phyloP scores from a whole-genome alignment of 1,140 invertebrate genomes.

The Apis dorsata region DNA sequence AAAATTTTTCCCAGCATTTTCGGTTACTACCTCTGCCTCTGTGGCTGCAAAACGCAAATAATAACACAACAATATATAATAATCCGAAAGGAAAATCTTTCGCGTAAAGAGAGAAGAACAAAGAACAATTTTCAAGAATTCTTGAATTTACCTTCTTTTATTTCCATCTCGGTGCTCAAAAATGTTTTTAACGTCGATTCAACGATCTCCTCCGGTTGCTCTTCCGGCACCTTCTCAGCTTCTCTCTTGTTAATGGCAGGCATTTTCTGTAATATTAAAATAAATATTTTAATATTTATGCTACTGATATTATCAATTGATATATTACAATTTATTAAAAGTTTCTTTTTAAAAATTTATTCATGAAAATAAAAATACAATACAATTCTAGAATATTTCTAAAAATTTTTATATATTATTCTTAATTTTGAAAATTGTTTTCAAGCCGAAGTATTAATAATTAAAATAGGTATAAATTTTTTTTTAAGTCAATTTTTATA shows the following conservation, averaged over 20 bases:
- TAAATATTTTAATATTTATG: too few relatives aligned
- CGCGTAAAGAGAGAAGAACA: too few relatives aligned
- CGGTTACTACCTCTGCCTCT: conserved; percentile 53
- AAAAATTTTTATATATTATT: too few relatives aligned
- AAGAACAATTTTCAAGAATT: background rate
- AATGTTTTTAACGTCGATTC: conserved; percentile 53
- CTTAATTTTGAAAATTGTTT: too few relatives aligned
- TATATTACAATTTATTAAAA: too few relatives aligned
- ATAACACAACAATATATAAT: background rate
- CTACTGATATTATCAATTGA: too few relatives aligned
- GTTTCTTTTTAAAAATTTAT: too few relatives aligned
- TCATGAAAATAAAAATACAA: too few relatives aligned
- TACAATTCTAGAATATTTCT: too few relatives aligned
- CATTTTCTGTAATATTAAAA: conserved; percentile 68
- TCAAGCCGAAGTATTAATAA: too few relatives aligned
- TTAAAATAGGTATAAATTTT: too few relatives aligned
- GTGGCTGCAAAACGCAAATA: conserved; percentile 26
- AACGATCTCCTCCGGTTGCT: conserved; percentile 13
- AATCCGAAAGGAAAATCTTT: background rate
- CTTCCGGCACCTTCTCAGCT: conserved; percentile 9
- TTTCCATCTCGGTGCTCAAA: conserved; percentile 54
- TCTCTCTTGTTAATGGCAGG: conserved; percentile 66
- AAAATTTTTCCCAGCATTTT: conserved; percentile 64
- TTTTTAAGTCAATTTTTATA: too few relatives aligned
- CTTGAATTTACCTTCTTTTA: conserved; percentile 25